A percentile compares a stretch with the other conserved stretches of the same genome.
These are phyloP conservation scores for Trichogramma dendrolimi DNA, from an alignment of 2,888 invertebrate species.

Conservation along the genomic window DNA sequence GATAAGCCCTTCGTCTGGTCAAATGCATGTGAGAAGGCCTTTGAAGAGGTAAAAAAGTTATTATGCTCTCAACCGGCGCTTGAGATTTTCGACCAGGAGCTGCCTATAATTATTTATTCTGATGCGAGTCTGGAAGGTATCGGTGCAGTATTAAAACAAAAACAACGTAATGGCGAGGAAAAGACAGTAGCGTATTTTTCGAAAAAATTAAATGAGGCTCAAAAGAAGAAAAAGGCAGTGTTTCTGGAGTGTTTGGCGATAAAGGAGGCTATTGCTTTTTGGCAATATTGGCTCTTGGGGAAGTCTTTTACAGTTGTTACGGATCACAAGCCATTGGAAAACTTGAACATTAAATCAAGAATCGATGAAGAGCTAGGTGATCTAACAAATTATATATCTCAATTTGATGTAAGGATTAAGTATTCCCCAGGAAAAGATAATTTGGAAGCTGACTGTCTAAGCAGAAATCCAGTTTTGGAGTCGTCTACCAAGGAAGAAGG, in stretches of 20 bases:
- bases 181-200: constrained; percentile 30
- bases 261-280: constrained; percentile 33
- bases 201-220: constrained; percentile 26
- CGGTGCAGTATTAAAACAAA: constrained; percentile 34
- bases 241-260: constrained; percentile 35
- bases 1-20: constrained; percentile 30
- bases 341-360: constrained; percentile 33
- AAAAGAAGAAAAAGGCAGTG: constrained; percentile 30
- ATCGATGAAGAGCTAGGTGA: constrained; percentile 36
- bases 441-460: constrained; percentile 31
- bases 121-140: constrained; percentile 36
- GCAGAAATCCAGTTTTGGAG: constrained; percentile 33
- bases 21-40: constrained; percentile 30
- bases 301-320: constrained; percentile 20
- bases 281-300: constrained; percentile 32
- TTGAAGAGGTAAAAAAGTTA: constrained; percentile 30
- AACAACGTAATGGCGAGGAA: constrained; percentile 24
- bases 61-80: constrained; percentile 35
- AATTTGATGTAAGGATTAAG: constrained; percentile 34
- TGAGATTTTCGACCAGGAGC: constrained; percentile 34
- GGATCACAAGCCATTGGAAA: constrained; percentile 33
- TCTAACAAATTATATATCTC: constrained; percentile 33
- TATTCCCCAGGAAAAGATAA: constrained; percentile 32
- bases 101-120: constrained; percentile 34
- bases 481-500: constrained; percentile 29